Conservation (phyloP, 1,140 invertebrate genomes). For the Elysia chlorotica region DNA sequence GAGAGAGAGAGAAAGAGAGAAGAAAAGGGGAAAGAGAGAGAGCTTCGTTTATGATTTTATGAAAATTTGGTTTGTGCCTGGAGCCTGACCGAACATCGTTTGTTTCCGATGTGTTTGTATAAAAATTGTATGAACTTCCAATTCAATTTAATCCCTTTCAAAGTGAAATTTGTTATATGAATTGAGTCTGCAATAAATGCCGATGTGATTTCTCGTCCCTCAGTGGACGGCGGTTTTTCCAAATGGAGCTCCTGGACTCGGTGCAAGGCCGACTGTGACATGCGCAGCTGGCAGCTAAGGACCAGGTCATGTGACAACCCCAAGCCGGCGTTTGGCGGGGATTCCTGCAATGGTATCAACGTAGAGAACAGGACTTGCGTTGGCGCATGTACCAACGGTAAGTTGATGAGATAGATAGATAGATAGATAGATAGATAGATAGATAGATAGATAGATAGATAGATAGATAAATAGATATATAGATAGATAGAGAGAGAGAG, state of each 20-base stretch:
- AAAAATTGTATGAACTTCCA: too few relatives aligned
- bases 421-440: background rate
- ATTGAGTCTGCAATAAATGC: too few relatives aligned
- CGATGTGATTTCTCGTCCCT: too few relatives aligned
- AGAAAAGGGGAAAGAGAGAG: too few relatives aligned
- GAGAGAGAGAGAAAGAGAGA: too few relatives aligned
- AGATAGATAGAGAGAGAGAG: background rate
- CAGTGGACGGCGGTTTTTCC: conserved; percentile 39
- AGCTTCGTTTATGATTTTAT: too few relatives aligned
- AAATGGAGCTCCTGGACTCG: conserved; percentile 37
- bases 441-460: background rate
- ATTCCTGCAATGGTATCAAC: conserved; percentile 35
- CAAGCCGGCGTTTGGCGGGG: conserved; percentile 38
- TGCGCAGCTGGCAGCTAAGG: conserved; percentile 19
- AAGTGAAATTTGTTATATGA: too few relatives aligned
- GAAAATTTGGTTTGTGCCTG: too few relatives aligned
- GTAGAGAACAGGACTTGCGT: conserved; percentile 14
- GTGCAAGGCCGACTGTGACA: conserved; percentile 39
- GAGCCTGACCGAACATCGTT: too few relatives aligned
- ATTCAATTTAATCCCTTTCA: too few relatives aligned
- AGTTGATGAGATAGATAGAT: background rate
- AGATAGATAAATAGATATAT: background rate
- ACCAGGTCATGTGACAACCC: conserved; percentile 30
- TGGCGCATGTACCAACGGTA: conserved; percentile 10
- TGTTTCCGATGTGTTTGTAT: too few relatives aligned